These are phyloP conservation scores for Podarcis siculus DNA, from an alignment of 2,797 vertebrate species.

Conservation along the genomic window DNA sequence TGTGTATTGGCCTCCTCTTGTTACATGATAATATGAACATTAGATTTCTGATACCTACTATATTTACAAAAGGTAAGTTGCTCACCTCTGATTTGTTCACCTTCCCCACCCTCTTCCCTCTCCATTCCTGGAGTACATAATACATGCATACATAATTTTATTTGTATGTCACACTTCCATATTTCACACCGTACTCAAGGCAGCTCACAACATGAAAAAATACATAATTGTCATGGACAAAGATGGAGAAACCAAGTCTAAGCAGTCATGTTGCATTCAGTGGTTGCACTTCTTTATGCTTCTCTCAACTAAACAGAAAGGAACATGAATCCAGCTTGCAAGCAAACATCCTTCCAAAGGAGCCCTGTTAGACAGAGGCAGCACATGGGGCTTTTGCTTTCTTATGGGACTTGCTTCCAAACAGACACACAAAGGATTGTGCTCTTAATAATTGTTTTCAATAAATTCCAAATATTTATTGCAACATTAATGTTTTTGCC, in stretches of 20 bases:
- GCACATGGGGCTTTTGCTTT: background rate
- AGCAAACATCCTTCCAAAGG: background rate
- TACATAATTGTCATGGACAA: background rate
- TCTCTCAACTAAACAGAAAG: background rate
- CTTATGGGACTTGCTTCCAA: background rate
- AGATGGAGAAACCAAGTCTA: background rate
- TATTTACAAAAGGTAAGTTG: too few relatives aligned
- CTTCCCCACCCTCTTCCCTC: too few relatives aligned
- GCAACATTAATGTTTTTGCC: background rate
- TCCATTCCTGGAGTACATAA: too few relatives aligned
- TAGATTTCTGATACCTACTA: too few relatives aligned
- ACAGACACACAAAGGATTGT: background rate
- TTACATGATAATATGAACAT: too few relatives aligned
- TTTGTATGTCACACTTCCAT: too few relatives aligned
- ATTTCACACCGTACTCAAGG: too few relatives aligned
- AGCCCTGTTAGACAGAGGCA: background rate
- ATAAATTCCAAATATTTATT: background rate
- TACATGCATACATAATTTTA: too few relatives aligned
- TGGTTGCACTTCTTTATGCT: background rate
- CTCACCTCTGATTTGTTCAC: too few relatives aligned
- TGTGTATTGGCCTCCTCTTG: too few relatives aligned
- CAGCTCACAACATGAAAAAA: too few relatives aligned
- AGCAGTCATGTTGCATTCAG: background rate
- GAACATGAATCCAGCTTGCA: background rate
- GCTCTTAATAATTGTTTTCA: background rate